Conservation (phyloP, 2,888 invertebrate genomes). For the Agrotis puta region DNA sequence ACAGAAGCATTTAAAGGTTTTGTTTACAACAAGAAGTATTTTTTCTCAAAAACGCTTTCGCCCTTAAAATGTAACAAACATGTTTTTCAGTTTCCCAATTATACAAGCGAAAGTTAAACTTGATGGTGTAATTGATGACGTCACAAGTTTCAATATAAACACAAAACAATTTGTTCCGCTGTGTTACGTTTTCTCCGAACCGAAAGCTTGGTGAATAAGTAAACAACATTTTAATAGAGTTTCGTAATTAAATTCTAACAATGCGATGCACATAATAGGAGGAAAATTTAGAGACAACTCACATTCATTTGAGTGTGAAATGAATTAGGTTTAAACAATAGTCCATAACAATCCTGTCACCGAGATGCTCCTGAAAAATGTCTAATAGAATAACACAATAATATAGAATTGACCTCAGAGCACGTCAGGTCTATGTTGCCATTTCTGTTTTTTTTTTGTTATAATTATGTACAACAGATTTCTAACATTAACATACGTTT, state of each 20-base stretch:
- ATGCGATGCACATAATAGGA: constrained; percentile 5
- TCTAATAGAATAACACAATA: neutral
- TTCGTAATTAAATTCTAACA: constrained; percentile 30
- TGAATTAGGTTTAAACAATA: neutral
- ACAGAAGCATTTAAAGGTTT: neutral
- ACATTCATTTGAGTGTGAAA: neutral
- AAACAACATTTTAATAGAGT: constrained; percentile 36
- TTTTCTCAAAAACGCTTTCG: neutral
- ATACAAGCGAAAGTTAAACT: constrained; percentile 7
- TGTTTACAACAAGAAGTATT: neutral
- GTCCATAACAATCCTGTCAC: neutral
- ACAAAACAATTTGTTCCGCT: constrained; percentile 26
- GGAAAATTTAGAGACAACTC: neutral
- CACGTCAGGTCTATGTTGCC: no score
- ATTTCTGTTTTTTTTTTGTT: no score
- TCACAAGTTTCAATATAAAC: constrained; percentile 29
- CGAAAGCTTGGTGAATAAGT: constrained; percentile 29
- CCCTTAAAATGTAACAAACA: constrained; percentile 9
- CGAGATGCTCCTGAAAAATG: neutral
- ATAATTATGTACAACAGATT: no score
- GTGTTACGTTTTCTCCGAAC: constrained; percentile 27
- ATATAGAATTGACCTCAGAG: no score
- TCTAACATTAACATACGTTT: no score
- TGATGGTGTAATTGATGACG: constrained; percentile 14
- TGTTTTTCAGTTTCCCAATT: constrained; percentile 18